These are phyloP conservation scores for Micoletzkya japonica DNA, from an alignment of 2,888 invertebrate species.

Conservation along the genomic window DNA sequence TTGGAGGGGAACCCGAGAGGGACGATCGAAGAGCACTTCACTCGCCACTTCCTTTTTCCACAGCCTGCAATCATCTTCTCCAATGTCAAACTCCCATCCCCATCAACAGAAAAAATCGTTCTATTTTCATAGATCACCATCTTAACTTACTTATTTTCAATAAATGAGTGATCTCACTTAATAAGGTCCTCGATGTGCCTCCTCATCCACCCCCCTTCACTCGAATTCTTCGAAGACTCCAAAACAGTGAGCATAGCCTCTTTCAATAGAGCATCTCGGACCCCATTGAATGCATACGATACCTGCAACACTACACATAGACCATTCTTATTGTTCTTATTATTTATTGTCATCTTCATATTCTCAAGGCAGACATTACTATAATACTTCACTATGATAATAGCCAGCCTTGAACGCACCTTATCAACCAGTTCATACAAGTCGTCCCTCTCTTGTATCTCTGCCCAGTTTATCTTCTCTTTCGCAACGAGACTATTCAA, in stretches of 20 bases:
- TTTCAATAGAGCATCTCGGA: conserved; percentile 8
- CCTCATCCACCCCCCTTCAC: conserved; percentile 13
- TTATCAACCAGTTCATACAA: conserved; percentile 13
- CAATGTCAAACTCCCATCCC: background rate
- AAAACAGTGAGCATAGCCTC: background rate
- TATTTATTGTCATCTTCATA: too few species aligned
- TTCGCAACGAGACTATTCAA: background rate
- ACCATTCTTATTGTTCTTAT: too few species aligned
- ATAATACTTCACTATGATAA: too few species aligned
- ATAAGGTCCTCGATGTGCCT: conserved; percentile 22
- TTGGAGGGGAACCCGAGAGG: conserved; percentile 40
- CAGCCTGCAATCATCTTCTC: conserved; percentile 29
- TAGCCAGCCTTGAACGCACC: conserved; percentile 1
- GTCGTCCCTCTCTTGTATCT: conserved; percentile 10
- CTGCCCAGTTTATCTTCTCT: conserved; percentile 20
- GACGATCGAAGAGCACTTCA: conserved; percentile 34
- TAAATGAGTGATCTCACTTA: conserved; percentile 7
- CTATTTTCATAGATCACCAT: background rate
- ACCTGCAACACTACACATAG: background rate
- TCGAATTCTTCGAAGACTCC: background rate
- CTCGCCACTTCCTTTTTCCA: conserved; percentile 44
- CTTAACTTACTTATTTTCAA: background rate
- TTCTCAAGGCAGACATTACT: too few species aligned
- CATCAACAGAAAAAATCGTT: too few species aligned
- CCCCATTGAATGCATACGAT: conserved; percentile 10